Evolutionary conservation across 2,113 vertebrate genomes (phyloP), one percentile per base, ranked within the genome.

Genomic region (Calonectris borealis): DNA sequence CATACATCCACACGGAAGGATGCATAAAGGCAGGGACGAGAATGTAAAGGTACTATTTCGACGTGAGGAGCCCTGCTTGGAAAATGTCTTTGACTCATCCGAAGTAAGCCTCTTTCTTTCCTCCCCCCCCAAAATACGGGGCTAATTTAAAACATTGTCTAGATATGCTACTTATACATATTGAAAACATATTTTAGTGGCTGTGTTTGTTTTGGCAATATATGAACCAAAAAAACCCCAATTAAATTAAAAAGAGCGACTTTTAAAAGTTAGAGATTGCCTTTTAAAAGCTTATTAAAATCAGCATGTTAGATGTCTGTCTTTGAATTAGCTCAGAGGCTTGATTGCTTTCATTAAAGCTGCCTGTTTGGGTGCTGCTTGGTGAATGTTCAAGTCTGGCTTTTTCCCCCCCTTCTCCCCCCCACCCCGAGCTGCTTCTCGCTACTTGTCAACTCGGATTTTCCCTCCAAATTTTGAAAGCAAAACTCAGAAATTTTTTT

Each of bases 281-380:
- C 96, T 98, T 97, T 98, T 97, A 96, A 98, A 97, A 97, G 97
- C 97, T 97, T 98, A 98, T 98, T 98, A 97, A 97, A 98, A 98
- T 97, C 97, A 98, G 97, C 97, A 95, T 96, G 98, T 96, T 98
- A 72, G 96, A 94, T 96, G 97, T 81, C 97, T 97, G 94, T 96
- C 96, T 97, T 88, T 90, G 96, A 98, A 98, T 98, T 97, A 97
- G 97, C 97, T 97, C 89, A 10, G 87, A 95, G 96, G 96, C 94
- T 97, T 97, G 97, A 98, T 97, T 98, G 96, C 98, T 95, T 95
- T 97, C 98, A 97, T 98, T 98, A 98, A 98, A 96, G 92, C 96
- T 96, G 96, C 94, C 96, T 98, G 90, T 97, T 96, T 82, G 97
- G 97, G 97, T 91, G 93, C 94, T 97, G 92, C 96, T 96, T 92